Evolutionary conservation across 2,113 vertebrate species (phyloP), one percentile per base, ranked within the genome.

Genomic region (Corythornis cristatus): DNA sequence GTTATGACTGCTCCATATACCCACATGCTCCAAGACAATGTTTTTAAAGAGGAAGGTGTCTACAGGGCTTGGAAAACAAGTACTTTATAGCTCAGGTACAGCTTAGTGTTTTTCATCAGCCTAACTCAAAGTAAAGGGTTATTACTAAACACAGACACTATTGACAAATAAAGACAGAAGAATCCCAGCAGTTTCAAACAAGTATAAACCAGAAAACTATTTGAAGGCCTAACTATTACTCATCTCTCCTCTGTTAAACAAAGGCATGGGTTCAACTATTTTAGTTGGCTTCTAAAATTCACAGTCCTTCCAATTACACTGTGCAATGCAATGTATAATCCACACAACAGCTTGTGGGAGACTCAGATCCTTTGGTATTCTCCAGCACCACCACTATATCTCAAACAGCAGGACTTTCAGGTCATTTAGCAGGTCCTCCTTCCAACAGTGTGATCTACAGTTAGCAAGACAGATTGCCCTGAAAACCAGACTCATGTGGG

Each of bases 231-330:
- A 70, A 86, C 68, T 83, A 91, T 86, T 90, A 95, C 57, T 86
- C 83, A 86, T 48, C 51, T 43, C 66, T 70, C 12, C 3, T 51
- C 72, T 57, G 43, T 23, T 86, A 88, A 94, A 93, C 79, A 93
- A 77, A 88, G 80, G 88, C 93, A 80, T 7, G 40, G 43, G 67
- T 88, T 94, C 83, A 94, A 86, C 64, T 94, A 71, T 93, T 95
- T 93, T 29, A 93, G 76, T 33, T 91, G 76, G 64, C 88, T 91
- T 89, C 22, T 6, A 76, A 89, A 93, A 88, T 50, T 56, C 51
- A 23, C 31, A 76, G 22, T 60, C 65, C 53, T 91, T 92, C 68
- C 88, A 94, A 71, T 25, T 20, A 37, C 11, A 26, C 35, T 31
- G 57, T 58, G 90, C 76, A 88, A 90, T 3, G 3, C 53, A 77